Evolutionary conservation across 2,797 vertebrate species (phyloP), one percentile per base, ranked within the genome.

Genomic region (Falco naumanni): DNA sequence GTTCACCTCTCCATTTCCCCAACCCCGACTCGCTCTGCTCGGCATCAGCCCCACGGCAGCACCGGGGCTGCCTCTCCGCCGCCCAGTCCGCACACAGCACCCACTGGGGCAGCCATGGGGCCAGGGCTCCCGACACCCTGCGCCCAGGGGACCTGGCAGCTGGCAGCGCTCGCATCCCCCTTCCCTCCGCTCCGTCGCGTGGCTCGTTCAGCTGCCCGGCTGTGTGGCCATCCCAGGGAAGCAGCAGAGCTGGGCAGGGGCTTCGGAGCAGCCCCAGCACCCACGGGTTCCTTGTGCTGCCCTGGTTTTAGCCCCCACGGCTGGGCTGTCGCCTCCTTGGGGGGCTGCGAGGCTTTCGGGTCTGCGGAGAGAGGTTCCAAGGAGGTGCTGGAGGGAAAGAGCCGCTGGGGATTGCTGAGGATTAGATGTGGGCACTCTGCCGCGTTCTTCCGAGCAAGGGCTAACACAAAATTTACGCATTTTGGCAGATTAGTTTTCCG

Each of bases 381-480:
- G 75, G 22, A 17, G 16, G 26, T 8, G 54, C 54, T 9, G 53
- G 48, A 53, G 41, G 75, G 41, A 6, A 59, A 5, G n/a, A 45
- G 33, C 70, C 37, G 56, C n/a, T 28, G 66, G 39, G 48, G 11
- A 8, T 13, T 39, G 31, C 43, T 63, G 63, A 14, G 61, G 50
- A 8, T 41, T 31, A 41, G 51, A 2, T 17, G 51, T 4, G 51
- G 54, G 11, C 13, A 9, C 70, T 48, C 51, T 25, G 47, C 18
- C 18, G 3, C 2, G 29, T 34, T 45, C 45, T 56, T 33, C 64
- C 19, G 43, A 54, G 57, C 18, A 45, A 28, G 33, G 51, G 24
- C 43, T 45, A 25, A 31, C 3, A 7, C 16, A 37, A 9, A 29
- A 51, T 31, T 18, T 26, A 15, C 0, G 1, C 41, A 0, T 4